These are phyloP conservation scores for Dicyrtoma fusca DNA, from an alignment of 2,888 invertebrate species.

Conservation along the genomic window DNA sequence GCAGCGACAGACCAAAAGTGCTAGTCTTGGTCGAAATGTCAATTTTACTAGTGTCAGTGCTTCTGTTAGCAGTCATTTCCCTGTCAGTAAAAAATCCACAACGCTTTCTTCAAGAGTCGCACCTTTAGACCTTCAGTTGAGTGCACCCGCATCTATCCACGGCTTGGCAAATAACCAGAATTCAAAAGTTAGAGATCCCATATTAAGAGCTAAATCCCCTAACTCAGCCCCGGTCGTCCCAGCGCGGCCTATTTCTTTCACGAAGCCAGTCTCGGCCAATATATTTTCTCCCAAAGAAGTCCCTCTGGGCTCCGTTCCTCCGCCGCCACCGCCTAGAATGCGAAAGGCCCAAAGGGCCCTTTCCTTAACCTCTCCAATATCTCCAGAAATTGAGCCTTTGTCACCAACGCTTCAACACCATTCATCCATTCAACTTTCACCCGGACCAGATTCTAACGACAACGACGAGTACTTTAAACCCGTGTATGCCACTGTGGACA, in stretches of 20 bases:
- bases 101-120: slow-evolving; percentile 26
- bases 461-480: slow-evolving; percentile 25
- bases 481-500: slow-evolving; percentile 53
- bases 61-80: background rate
- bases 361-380: slow-evolving; percentile 29
- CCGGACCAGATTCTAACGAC: slow-evolving; percentile 19
- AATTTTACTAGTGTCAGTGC: slow-evolving; percentile 6
- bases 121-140: slow-evolving; percentile 28
- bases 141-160: slow-evolving; percentile 6
- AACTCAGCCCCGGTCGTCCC: slow-evolving; percentile 6
- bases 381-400: slow-evolving; percentile 17
- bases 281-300: slow-evolving; percentile 19
- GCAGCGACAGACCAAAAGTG: slow-evolving; percentile 46
- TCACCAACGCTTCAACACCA: slow-evolving; percentile 30
- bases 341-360: slow-evolving; percentile 14
- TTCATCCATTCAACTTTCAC: slow-evolving; percentile 18
- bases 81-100: slow-evolving; percentile 12
- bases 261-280: slow-evolving; percentile 20
- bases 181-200: background rate
- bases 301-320: slow-evolving; percentile 36
- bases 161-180: slow-evolving; percentile 5
- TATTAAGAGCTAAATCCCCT: slow-evolving; percentile 6
- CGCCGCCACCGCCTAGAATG: slow-evolving; percentile 51
- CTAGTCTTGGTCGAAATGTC: slow-evolving; percentile 49
- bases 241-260: slow-evolving; percentile 32